Percentiles rank a stretch among this genome's conserved stretches.
Evolutionary conservation across 2,797 vertebrate species (phyloP).

Genomic region (Chaenodraco wilsoni): DNA sequence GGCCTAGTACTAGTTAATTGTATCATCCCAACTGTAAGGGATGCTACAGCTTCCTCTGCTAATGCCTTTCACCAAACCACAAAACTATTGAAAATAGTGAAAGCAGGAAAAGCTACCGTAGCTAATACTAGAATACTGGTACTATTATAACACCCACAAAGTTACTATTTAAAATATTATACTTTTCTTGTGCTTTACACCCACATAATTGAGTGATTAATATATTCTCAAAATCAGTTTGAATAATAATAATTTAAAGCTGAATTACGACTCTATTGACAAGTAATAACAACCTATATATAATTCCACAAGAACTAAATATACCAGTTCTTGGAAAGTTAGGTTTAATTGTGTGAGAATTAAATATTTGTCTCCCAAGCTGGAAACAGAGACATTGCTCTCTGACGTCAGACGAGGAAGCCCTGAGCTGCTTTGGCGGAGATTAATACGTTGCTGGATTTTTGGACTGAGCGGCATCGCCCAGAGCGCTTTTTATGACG

Average conservation of each 20-base stretch:
- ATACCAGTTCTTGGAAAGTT: slow-evolving; percentile 5
- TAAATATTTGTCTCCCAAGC: slow-evolving; percentile 18
- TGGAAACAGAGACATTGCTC: slow-evolving; percentile 26
- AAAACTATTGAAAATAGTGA: background rate
- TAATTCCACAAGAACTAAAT: background rate
- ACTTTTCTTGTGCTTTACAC: background rate
- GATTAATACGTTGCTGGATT: slow-evolving; percentile 24
- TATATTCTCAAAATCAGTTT: background rate
- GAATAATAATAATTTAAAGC: too few species aligned
- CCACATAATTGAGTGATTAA: background rate
- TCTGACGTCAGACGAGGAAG: slow-evolving; percentile 20
- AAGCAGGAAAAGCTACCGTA: background rate
- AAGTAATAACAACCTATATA: background rate
- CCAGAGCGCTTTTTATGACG: slow-evolving; percentile 27
- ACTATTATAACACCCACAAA: background rate
- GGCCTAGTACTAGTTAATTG: background rate
- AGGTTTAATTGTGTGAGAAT: slow-evolving; percentile 4
- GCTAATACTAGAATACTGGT: background rate
- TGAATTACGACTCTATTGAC: too few species aligned
- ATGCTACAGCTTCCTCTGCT: background rate
- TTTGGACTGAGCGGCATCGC: slow-evolving; percentile 29
- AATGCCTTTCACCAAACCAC: background rate
- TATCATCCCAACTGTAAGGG: background rate
- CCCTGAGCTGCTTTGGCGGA: slow-evolving; percentile 19
- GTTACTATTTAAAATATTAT: background rate